These are phyloP conservation scores for Eudyptes chrysolophus DNA, from an alignment of 2,113 vertebrate genomes.

Conservation along the genomic window DNA sequence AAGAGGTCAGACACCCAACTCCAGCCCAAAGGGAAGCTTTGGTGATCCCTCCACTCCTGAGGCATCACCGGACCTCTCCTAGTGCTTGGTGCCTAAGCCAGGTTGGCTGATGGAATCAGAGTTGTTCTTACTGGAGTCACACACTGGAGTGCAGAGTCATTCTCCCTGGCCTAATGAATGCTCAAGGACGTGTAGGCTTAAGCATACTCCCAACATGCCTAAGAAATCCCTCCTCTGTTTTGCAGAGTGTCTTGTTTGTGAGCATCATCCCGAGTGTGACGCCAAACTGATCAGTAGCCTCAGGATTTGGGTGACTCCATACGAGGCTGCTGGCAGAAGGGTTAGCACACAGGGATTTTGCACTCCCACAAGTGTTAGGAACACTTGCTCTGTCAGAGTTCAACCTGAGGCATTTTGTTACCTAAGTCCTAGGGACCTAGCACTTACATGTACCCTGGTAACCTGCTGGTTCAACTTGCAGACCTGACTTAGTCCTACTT, in stretches of 20 bases:
- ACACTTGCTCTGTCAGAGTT: background rate
- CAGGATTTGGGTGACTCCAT: background rate
- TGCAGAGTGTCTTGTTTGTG: background rate
- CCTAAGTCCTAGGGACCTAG: background rate
- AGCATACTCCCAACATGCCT: background rate
- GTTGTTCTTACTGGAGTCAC: background rate
- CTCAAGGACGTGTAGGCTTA: background rate
- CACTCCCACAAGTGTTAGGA: background rate
- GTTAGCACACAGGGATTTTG: background rate
- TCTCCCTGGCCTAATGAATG: background rate
- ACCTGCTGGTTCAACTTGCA: background rate
- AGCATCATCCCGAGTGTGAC: background rate
- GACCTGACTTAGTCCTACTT: background rate
- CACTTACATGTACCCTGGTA: background rate
- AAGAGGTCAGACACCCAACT: background rate
- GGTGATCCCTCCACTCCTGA: fast-evolving
- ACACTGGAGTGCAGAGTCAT: background rate
- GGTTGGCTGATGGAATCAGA: background rate
- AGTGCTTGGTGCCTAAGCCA: background rate
- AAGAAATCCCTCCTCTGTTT: background rate
- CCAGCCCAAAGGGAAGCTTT: background rate
- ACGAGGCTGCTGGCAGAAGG: background rate
- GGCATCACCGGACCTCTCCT: background rate
- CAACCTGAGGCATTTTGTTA: background rate
- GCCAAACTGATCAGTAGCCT: background rate